Evolutionary conservation across 2,113 vertebrate species (phyloP), one percentile per base, ranked within the genome.

Genomic region (Poeciliopsis prolifica): DNA sequence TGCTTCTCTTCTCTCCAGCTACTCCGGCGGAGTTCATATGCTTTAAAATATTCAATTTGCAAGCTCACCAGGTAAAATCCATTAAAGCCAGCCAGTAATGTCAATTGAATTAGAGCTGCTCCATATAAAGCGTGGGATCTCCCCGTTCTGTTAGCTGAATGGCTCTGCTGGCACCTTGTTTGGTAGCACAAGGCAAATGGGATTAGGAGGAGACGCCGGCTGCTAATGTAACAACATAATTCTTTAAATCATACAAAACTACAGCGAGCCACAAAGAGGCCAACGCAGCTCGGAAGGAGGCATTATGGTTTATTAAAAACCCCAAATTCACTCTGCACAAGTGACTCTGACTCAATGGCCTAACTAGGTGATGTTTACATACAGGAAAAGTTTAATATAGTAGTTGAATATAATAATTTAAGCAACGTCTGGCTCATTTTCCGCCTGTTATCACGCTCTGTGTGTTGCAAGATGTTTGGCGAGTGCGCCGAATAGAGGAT

Each of bases 51-150:
- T 89, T 88, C 84, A 87, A 88, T 93, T 90, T 89, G 74, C 84
- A 80, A 78, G 51, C 86, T 86, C 87, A 73, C 83, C 86, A 88
- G 87, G 88, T 92, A 89, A 90, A 93, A 93, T 76, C 89, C 88
- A 92, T 90, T 91, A 91, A 84, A 86, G 75, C 64, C 85, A 87
- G 87, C 78, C 85, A 77, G 81, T 83, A 76, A 88, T 82, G 85
- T 89, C 88, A 86, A 91, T 88, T 87, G 83, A 92, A 92, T 93
- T 91, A 88, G 84, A 76, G 77, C 70, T 81, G 82, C 80, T 78
- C 75, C 17, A 28, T 77, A 75, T 72, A 81, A 83, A 85, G 72
- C 75, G 73, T 70, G 75, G 77, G 75, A 83, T 86, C 81, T 29
- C 81, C 24, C 75, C 77, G 68, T 80, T 86, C 88, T 77, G 75